Evolutionary conservation across 2,888 invertebrate genomes (phyloP).

Genomic region (Cerceris ruficornis): DNA sequence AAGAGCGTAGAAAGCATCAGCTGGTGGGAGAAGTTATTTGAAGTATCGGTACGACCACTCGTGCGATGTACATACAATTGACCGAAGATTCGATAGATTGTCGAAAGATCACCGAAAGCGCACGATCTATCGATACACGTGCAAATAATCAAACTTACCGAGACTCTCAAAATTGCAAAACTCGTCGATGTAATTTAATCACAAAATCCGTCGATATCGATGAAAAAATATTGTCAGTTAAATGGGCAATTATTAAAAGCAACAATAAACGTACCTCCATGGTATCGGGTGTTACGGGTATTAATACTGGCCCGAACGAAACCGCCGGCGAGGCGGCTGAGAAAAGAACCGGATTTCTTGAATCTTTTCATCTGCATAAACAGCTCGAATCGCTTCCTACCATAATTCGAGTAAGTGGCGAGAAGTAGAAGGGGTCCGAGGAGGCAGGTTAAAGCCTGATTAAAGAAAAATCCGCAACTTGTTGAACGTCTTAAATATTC

Average conservation of each 20-base stretch:
- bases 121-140: neutral
- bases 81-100: neutral
- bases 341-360: slow-evolving; percentile 36
- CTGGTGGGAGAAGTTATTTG: slow-evolving; percentile 2
- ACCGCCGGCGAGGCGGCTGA: neutral
- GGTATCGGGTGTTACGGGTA: no score
- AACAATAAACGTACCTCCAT: no score
- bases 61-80: neutral
- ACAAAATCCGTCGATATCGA: no score
- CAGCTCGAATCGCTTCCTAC: slow-evolving; percentile 41
- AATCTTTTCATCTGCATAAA: slow-evolving; percentile 47
- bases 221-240: no score
- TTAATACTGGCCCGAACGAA: neutral
- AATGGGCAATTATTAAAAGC: no score
- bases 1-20: slow-evolving; percentile 4
- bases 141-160: no score
- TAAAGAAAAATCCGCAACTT: slow-evolving; percentile 81
- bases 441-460: slow-evolving; percentile 63
- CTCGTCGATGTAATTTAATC: neutral
- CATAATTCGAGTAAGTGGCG: slow-evolving; percentile 57
- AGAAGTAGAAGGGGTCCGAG: slow-evolving; percentile 17
- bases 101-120: neutral
- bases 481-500: slow-evolving; percentile 81
- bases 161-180: neutral
- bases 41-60: neutral